Evolutionary conservation across 23 tunicate genomes (phyloP), one percentile per base, ranked within the genome.

Genomic region (Trididemnum nubilum): DNA sequence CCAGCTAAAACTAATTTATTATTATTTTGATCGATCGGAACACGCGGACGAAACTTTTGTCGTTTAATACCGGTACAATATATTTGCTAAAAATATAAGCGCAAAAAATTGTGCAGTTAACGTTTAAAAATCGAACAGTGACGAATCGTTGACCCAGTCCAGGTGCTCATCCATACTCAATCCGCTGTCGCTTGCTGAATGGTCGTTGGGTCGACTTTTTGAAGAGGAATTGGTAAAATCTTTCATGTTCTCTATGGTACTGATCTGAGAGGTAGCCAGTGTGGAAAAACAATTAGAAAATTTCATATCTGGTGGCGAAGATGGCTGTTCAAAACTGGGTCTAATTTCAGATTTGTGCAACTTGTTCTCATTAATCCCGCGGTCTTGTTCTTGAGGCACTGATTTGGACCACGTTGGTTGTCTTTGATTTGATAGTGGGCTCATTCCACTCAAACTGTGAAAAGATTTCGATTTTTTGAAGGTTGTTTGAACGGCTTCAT

Each of bases 141-240:
- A 78, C 22, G 77, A 59, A 61, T 85, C 88, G 3, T 76, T 34
- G 0, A 83, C 78, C 94, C 94, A 89, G 49, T 89, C 85, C 24
- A 83, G 50, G 27, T 86, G 71, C 31, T 89, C 94, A 81, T 89
- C 94, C 82, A 89, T 83, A 32, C 94, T 83, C 21, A 89, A 30
- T 2, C 88, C 94, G 12, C 94, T 89, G 83, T 83, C 94, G 38
- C 94, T 81, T 28, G 54, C 9, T 15, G 54, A 44, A 15, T 44
- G 54, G 15, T 44, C 54, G 15, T 9, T 9, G 54, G 15, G 54
- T 15, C 15, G 9, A 9, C 12, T 44, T 44, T 44, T 44, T 44
- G 54, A 44, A n/a, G n/a, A n/a, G n/a, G n/a, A n/a, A n/a, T n/a
- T n/a, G n/a, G n/a, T n/a, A n/a, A n/a, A n/a, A n/a, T n/a, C n/a